Evolutionary conservation across 2,113 vertebrate species (phyloP).

Genomic region (Podarcis raffonei): DNA sequence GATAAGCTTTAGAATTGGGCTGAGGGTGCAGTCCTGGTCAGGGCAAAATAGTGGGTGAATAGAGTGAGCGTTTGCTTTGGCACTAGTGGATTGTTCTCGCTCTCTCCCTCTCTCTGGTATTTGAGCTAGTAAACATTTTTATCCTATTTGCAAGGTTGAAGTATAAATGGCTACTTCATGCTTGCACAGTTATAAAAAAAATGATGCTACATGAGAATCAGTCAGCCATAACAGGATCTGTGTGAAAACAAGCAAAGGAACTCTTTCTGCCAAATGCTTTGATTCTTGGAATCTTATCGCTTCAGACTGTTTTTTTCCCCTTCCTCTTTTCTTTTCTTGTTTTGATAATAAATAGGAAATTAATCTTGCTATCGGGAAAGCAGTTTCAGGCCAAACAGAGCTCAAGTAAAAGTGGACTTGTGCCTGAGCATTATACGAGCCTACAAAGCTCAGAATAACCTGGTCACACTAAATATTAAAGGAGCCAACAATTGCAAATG

Average conservation of each 20-base stretch:
- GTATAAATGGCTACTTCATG: not conserved
- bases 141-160: not conserved
- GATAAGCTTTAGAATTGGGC: not conserved
- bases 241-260: conserved; percentile 49
- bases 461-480: not conserved
- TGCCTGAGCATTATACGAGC: not conserved
- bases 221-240: conserved; percentile 11
- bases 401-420: not conserved
- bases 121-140: not conserved
- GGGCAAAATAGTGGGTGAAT: conserved; percentile 18
- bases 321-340: not conserved
- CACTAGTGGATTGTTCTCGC: not conserved
- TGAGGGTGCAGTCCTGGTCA: not conserved
- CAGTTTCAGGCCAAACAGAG: accelerated
- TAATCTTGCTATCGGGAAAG: not conserved
- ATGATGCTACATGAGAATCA: not conserved
- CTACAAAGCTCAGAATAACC: conserved; percentile 7
- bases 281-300: conserved; percentile 18
- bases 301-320: not conserved
- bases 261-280: conserved; percentile 39
- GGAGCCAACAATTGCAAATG: not conserved
- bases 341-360: conserved; percentile 9
- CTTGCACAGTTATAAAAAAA: not conserved
- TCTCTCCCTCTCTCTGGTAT: not conserved
- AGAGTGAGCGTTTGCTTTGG: not conserved